A percentile compares a stretch with the other conserved stretches of the same genome.
phyloP scores from a whole-genome alignment of 2,113 vertebrate genomes.

The Tonatia bakeri region DNA sequence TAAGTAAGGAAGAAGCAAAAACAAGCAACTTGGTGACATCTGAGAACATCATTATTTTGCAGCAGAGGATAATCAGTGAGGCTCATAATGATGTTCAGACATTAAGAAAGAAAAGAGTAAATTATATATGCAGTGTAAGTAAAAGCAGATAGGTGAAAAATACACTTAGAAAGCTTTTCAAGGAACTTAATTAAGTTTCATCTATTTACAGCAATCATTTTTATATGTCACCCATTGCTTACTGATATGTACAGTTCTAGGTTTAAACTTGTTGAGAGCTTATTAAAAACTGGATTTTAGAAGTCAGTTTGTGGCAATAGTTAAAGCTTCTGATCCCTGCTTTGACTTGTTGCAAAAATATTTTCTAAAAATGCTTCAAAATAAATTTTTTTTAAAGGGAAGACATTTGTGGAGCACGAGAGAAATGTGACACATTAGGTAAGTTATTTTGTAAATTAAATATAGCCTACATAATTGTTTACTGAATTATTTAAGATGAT shows the following conservation, averaged over 20 bases:
- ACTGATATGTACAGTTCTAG: not conserved
- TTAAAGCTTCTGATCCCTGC: not conserved
- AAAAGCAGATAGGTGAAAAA: not conserved
- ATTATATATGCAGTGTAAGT: not conserved
- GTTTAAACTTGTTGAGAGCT: not conserved
- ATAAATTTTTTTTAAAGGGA: constrained; percentile 86
- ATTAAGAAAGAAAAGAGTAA: not conserved
- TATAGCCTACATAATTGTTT: not conserved
- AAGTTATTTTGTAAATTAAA: constrained; percentile 74
- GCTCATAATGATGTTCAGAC: not conserved
- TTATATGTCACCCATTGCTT: not conserved
- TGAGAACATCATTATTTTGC: not conserved
- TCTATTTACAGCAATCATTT: not conserved
- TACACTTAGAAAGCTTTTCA: not conserved
- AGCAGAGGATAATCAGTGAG: not conserved
- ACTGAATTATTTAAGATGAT: not conserved
- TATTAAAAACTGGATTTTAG: not conserved
- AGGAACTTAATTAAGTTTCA: not conserved
- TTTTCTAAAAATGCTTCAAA: constrained; percentile 61
- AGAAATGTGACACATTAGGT: constrained; percentile 98
- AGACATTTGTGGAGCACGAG: constrained; percentile 96
- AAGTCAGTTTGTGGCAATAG: not conserved
- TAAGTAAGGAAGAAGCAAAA: not conserved
- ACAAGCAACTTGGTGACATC: not conserved
- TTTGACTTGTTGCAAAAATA: constrained; percentile 18